These are phyloP conservation scores for Chelmon rostratus DNA, from an alignment of 2,797 vertebrate species.

Conservation along the genomic window DNA sequence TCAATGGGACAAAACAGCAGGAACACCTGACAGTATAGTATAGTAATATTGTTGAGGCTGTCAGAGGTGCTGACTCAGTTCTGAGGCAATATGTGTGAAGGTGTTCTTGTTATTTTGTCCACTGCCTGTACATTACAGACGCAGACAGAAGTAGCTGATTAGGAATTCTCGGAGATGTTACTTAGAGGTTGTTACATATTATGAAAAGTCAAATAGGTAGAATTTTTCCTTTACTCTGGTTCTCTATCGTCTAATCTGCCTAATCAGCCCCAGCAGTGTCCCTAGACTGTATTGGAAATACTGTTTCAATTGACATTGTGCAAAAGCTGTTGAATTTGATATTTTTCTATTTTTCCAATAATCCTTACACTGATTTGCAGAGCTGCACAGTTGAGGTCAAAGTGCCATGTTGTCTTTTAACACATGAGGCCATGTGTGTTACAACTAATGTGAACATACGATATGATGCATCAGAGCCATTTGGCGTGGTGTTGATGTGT, in stretches of 20 bases:
- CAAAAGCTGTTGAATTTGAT: constrained; percentile 46
- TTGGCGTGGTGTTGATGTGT: neutral
- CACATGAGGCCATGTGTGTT: constrained; percentile 32
- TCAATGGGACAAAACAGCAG: constrained; percentile 7
- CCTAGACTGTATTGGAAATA: constrained; percentile 30
- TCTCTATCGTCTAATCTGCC: constrained; percentile 25
- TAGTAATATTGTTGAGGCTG: constrained; percentile 13
- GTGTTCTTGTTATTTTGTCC: constrained; percentile 48
- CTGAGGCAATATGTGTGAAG: too few relatives aligned
- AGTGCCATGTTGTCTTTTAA: constrained; percentile 72
- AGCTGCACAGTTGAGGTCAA: constrained; percentile 52
- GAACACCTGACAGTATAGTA: constrained; percentile 18
- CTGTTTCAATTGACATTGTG: constrained; percentile 38
- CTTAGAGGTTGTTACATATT: constrained; percentile 38
- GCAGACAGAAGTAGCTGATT: constrained; percentile 31
- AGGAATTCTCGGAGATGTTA: constrained; percentile 26
- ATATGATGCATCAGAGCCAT: constrained; percentile 3
- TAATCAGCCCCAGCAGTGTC: constrained; percentile 42
- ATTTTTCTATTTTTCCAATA: constrained; percentile 59
- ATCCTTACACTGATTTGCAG: constrained; percentile 34
- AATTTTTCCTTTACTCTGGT: constrained; percentile 30
- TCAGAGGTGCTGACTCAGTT: neutral
- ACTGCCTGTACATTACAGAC: constrained; percentile 23
- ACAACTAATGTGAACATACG: constrained; percentile 20
- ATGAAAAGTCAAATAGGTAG: constrained; percentile 22